A percentile compares a stretch with the other conserved stretches of the same genome.
Evolutionary conservation across 2,797 vertebrate species (phyloP).

Genomic region (Onychomys arenicola): DNA sequence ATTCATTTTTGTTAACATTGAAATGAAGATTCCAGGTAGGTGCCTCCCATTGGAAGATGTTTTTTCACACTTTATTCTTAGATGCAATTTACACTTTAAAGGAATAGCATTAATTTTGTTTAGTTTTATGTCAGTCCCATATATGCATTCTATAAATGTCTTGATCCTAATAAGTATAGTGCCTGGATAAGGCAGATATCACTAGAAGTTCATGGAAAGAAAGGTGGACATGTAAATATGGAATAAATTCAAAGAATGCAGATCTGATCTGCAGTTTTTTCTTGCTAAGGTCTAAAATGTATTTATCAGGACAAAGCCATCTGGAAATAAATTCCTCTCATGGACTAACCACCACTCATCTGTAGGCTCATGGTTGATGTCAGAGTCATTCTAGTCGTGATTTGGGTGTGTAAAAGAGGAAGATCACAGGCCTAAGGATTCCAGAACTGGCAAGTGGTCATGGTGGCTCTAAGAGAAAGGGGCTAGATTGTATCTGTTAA

Average conservation of each 20-base stretch:
- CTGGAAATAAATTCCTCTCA: not conserved
- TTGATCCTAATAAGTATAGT: not conserved
- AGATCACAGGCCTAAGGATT: not conserved
- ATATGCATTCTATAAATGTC: not conserved
- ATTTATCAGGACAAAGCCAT: slow-evolving; percentile 25
- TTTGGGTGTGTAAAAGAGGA: not conserved
- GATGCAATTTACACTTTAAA: not conserved
- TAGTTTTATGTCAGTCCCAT: not conserved
- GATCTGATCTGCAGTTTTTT: not conserved
- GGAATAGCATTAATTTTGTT: not conserved
- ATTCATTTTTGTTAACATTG: no score
- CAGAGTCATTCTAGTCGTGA: not conserved
- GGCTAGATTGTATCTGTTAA: slow-evolving; percentile 48
- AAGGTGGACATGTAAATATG: not conserved
- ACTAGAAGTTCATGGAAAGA: not conserved
- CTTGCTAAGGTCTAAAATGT: not conserved
- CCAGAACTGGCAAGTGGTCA: not conserved
- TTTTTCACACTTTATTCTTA: not conserved
- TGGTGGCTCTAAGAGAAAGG: not conserved
- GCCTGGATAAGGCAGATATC: not conserved
- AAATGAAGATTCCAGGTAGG: not conserved
- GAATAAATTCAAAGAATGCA: not conserved
- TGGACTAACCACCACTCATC: not conserved
- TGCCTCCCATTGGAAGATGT: not conserved
- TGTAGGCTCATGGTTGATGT: not conserved